A percentile compares a stretch with the other conserved stretches of the same genome.
phyloP scores from a whole-genome alignment of 2,113 vertebrate genomes.

The Alces alces region DNA sequence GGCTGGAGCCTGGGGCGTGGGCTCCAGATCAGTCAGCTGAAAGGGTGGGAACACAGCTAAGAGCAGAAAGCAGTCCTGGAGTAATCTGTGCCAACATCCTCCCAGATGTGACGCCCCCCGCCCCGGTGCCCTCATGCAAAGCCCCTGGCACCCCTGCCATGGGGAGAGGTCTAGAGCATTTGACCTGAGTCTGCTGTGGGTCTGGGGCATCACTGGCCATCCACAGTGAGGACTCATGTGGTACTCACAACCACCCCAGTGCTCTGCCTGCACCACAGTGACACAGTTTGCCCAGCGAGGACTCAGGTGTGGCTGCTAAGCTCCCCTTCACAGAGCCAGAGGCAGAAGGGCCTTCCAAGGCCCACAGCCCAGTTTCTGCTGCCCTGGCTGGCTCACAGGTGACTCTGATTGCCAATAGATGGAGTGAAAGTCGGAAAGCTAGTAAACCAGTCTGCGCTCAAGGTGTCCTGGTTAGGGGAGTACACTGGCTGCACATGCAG shows the following conservation, averaged over 20 bases:
- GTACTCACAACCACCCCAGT: background rate
- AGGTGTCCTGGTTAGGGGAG: background rate
- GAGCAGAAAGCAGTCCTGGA: background rate
- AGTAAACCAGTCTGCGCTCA: background rate
- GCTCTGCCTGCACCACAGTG: background rate
- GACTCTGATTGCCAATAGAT: background rate
- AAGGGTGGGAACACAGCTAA: background rate
- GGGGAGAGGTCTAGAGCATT: background rate
- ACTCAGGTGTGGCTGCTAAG: accelerated
- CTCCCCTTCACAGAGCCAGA: background rate
- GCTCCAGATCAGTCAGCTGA: background rate
- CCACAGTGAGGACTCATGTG: background rate
- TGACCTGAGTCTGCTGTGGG: no score
- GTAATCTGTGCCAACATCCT: background rate
- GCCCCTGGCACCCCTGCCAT: background rate
- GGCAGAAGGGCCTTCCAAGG: background rate
- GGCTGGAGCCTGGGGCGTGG: background rate
- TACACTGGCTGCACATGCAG: background rate
- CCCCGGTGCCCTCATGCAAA: accelerated
- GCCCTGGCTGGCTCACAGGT: background rate
- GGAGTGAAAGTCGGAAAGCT: background rate
- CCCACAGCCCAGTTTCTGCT: background rate
- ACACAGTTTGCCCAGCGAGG: background rate
- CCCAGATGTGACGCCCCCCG: background rate
- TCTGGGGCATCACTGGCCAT: background rate